These are phyloP conservation scores for Corythornis vintsioides DNA, from an alignment of 2,113 vertebrate species.

Conservation along the genomic window DNA sequence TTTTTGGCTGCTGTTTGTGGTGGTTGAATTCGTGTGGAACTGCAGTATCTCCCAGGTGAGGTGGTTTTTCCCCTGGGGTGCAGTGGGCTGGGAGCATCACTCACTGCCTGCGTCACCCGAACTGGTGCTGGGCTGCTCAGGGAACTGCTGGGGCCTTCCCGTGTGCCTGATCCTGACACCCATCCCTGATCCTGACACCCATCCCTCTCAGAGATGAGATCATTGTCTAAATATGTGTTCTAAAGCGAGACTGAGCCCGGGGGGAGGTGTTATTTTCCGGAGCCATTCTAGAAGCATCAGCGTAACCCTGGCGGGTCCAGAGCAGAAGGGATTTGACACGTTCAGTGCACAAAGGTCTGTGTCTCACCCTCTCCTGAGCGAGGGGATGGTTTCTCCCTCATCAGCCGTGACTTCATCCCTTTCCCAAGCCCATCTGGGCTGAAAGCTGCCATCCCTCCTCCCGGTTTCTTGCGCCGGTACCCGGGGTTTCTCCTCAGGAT, in stretches of 20 bases:
- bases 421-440: not conserved
- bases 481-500: conserved; percentile 50
- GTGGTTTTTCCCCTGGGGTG: not conserved
- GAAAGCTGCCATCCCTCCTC: not conserved
- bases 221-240: not conserved
- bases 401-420: fast-evolving
- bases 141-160: not conserved
- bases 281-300: fast-evolving
- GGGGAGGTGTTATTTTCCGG: not conserved
- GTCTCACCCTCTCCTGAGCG: not conserved
- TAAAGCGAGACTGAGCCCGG: not conserved
- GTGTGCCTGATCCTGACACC: not conserved
- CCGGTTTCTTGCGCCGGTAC: not conserved
- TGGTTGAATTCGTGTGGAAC: not conserved
- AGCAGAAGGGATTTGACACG: fast-evolving
- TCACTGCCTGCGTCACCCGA: not conserved
- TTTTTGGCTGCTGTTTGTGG: not conserved
- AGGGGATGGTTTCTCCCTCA: not conserved
- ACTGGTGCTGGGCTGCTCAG: not conserved
- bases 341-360: fast-evolving
- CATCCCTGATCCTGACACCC: not conserved
- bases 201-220: not conserved
- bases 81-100: not conserved
- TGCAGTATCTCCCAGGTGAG: not conserved
- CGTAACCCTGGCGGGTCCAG: not conserved